phyloP scores from a whole-genome alignment of 2,888 invertebrate genomes.

The Meliscaeva auricollis region DNA sequence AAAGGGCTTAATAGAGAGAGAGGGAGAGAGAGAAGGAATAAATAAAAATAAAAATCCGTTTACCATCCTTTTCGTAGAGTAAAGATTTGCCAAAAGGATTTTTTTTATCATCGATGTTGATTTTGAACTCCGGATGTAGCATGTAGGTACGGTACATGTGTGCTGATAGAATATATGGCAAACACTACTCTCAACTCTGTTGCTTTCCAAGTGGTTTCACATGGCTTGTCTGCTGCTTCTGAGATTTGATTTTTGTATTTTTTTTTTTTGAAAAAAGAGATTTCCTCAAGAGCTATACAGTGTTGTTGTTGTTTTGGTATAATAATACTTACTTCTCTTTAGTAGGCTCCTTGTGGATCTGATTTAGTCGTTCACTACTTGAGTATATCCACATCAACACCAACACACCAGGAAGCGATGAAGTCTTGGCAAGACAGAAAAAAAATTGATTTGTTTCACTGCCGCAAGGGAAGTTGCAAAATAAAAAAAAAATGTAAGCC shows the following conservation, averaged over 20 bases:
- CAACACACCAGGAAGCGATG: not conserved
- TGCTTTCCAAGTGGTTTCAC: constrained; percentile 60
- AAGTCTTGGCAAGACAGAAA: not conserved
- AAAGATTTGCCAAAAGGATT: constrained; percentile 28
- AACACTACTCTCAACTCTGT: constrained; percentile 49
- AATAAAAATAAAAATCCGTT: constrained; percentile 18
- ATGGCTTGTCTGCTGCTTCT: constrained; percentile 37
- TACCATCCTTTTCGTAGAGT: not conserved
- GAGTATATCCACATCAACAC: constrained; percentile 12
- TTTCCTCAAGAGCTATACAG: constrained; percentile 12
- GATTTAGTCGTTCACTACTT: constrained; percentile 16
- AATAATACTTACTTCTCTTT: not conserved
- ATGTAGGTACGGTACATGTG: not conserved
- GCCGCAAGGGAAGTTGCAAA: constrained; percentile 4
- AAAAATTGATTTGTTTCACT: constrained; percentile 13
- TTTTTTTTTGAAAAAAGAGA: constrained; percentile 15
- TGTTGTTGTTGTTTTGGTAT: constrained; percentile 1
- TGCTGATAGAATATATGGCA: constrained; percentile 21
- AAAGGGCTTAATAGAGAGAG: not conserved
- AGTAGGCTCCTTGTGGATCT: constrained; percentile 11
- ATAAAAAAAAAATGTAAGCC: not conserved
- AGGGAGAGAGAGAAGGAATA: too few species aligned
- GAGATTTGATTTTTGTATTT: constrained; percentile 44
- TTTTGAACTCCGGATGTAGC: constrained; percentile 24
- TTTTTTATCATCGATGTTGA: constrained; percentile 32